These are phyloP conservation scores for Probosciger aterrimus DNA, from an alignment of 2,113 vertebrate species.

Conservation along the genomic window DNA sequence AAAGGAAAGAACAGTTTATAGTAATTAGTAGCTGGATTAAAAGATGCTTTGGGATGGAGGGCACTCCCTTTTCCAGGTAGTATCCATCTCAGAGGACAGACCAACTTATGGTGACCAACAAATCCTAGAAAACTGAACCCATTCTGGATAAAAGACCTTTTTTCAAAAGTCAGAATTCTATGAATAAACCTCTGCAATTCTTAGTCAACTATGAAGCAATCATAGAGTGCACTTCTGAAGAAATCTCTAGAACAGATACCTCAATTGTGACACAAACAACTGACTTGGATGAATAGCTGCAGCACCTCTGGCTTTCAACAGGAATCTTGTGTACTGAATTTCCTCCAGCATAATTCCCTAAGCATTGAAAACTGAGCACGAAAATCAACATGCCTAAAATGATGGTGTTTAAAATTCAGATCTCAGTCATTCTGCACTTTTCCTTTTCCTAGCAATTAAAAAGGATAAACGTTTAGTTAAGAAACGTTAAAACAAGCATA, in stretches of 20 bases:
- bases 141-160: not conserved
- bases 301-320: not conserved
- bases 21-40: not conserved
- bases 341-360: not conserved
- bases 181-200: not conserved
- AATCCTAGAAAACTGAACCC: not conserved
- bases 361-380: not conserved
- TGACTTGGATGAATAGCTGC: not conserved
- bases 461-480: not conserved
- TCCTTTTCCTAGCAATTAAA: not conserved
- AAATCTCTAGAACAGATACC: not conserved
- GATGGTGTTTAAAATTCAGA: not conserved
- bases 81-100: not conserved
- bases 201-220: not conserved
- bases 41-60: not conserved
- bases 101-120: not conserved
- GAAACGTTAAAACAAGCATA: not conserved
- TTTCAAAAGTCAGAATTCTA: not conserved
- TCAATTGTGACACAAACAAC: not conserved
- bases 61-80: not conserved
- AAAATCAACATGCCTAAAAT: not conserved
- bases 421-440: not conserved
- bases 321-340: not conserved
- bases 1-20: not conserved
- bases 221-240: not conserved